Conservation (phyloP, 2,797 vertebrate species). For the Pyrrhura leucotis region DNA sequence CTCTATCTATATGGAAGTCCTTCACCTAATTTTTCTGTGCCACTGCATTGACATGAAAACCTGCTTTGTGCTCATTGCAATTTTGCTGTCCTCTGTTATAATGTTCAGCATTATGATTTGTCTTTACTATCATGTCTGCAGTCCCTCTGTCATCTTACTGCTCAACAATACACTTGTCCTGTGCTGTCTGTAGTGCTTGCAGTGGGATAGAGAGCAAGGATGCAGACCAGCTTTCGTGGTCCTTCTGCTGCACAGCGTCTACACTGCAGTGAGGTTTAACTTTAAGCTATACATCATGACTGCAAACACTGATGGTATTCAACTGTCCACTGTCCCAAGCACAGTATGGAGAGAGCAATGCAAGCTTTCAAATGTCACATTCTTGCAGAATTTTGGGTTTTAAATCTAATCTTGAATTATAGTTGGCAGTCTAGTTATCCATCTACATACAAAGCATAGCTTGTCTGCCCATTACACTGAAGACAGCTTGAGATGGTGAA, state of each 20-base stretch:
- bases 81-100: not conserved
- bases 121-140: not conserved
- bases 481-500: not conserved
- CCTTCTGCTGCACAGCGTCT: not conserved
- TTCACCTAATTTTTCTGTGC: not conserved
- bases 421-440: not conserved
- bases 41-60: not conserved
- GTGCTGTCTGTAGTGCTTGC: not conserved
- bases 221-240: not conserved
- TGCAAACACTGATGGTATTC: not conserved
- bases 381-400: not conserved
- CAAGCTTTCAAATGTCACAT: not conserved
- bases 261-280: not conserved
- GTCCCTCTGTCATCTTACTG: not conserved
- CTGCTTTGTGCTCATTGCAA: not conserved
- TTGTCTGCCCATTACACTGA: not conserved
- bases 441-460: not conserved
- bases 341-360: not conserved
- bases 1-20: not conserved
- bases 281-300: not conserved
- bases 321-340: not conserved
- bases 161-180: not conserved
- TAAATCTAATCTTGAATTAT: not conserved
- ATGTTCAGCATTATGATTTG: not conserved
- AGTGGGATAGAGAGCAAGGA: not conserved